Conservation (phyloP, 2,797 vertebrate genomes). For the Melanotaenia trifasciata region DNA sequence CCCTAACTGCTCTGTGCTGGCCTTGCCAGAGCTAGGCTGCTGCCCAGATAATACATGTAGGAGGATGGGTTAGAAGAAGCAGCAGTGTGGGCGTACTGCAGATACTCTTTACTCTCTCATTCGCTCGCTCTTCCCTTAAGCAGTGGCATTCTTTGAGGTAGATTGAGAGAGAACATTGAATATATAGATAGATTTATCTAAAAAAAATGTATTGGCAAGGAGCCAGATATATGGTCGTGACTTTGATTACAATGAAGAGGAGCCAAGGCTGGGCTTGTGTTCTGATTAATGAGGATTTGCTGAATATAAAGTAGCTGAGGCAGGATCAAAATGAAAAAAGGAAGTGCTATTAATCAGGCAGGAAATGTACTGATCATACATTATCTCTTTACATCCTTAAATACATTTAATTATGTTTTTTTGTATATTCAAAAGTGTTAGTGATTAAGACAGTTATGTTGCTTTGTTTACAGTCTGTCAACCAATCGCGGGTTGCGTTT, state of each 20-base stretch:
- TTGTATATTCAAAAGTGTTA: background rate
- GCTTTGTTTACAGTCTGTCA: background rate
- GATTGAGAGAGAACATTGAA: slow-evolving; percentile 56
- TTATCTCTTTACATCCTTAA: background rate
- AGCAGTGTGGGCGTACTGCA: slow-evolving; percentile 79
- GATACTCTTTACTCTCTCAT: slow-evolving; percentile 58
- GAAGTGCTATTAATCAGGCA: slow-evolving; percentile 9
- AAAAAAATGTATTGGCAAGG: slow-evolving; percentile 52
- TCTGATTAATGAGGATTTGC: slow-evolving; percentile 55
- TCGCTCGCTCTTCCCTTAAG: slow-evolving; percentile 57
- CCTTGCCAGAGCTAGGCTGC: slow-evolving; percentile 49
- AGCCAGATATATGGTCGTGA: slow-evolving; percentile 70
- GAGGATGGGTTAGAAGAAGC: slow-evolving; percentile 69
- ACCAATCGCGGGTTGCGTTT: background rate
- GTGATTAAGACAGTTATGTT: background rate
- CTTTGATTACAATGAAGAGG: slow-evolving; percentile 63
- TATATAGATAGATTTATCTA: slow-evolving; percentile 29
- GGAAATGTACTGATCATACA: background rate
- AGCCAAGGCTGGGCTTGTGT: slow-evolving; percentile 43
- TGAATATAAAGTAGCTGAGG: slow-evolving; percentile 59
- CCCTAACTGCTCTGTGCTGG: slow-evolving; percentile 29
- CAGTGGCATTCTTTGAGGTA: slow-evolving; percentile 69
- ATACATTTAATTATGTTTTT: background rate
- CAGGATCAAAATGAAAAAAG: slow-evolving; percentile 31
- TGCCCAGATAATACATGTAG: slow-evolving; percentile 72